Conservation (phyloP, 2,888 invertebrate genomes). For the Stenichneumon culpator region DNA sequence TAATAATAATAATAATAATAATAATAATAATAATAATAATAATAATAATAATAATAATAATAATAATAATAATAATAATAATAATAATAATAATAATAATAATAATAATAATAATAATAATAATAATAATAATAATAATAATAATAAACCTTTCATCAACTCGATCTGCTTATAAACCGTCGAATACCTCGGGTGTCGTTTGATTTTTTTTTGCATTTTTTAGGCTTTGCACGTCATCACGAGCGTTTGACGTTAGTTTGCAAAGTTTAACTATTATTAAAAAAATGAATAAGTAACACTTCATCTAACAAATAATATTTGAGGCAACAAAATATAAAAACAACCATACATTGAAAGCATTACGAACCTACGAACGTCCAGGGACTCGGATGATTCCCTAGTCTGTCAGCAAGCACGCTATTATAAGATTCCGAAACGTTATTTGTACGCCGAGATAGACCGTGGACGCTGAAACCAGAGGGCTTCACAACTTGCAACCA, state of each 20-base stretch:
- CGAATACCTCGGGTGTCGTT: background rate
- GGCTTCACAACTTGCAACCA: slow-evolving; percentile 52
- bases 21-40: no score
- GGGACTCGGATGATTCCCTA: slow-evolving; percentile 52
- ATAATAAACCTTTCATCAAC: no score
- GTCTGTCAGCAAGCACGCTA: slow-evolving; percentile 22
- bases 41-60: no score
- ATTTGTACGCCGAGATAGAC: slow-evolving; percentile 45
- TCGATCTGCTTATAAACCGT: background rate
- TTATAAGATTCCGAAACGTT: slow-evolving; percentile 3
- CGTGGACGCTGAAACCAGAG: slow-evolving; percentile 42
- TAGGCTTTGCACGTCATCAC: background rate
- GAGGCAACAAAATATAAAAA: background rate
- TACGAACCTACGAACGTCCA: slow-evolving; percentile 56
- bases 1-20: no score
- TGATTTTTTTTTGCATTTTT: background rate
- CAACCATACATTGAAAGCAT: background rate
- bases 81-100: no score
- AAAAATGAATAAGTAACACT: background rate
- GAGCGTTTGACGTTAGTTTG: background rate
- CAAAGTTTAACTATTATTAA: background rate
- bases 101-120: no score
- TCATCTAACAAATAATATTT: no score
- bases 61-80: no score
- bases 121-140: no score